These are phyloP conservation scores for Paragorgia papillata DNA, from an alignment of 92 coral and sea anemone genomes.

Conservation along the genomic window DNA sequence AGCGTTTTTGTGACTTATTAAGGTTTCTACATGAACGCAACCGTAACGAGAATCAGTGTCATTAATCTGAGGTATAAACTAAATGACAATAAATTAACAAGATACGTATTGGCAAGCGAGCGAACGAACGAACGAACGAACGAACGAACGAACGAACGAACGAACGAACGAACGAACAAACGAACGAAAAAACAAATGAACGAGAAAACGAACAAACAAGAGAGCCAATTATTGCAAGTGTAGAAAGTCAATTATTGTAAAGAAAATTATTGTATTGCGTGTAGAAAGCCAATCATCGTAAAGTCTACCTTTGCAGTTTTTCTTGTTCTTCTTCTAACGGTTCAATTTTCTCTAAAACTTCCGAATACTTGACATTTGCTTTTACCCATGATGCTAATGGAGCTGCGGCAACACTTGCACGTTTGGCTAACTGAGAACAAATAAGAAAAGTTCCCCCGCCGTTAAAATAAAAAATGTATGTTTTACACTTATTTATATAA, in stretches of 20 bases:
- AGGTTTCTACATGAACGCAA: conserved; percentile 67
- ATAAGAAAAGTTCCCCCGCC: neutral
- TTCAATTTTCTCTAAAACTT: conserved; percentile 95
- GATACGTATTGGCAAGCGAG: too few relatives aligned
- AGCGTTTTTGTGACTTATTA: conserved; percentile 87
- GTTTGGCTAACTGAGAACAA: conserved; percentile 50
- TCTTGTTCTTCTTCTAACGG: conserved; percentile 98
- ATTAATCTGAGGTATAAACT: neutral
- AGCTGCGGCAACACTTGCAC: neutral
- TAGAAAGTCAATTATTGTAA: too few relatives aligned
- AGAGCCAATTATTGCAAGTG: too few relatives aligned
- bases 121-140: too few relatives aligned
- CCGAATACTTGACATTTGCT: conserved; percentile 95
- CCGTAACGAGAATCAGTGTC: neutral
- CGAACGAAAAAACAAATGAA: too few relatives aligned
- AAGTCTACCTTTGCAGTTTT: conserved; percentile 82
- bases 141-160: too few relatives aligned
- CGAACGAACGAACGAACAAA: too few relatives aligned
- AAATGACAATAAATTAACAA: neutral
- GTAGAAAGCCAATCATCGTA: too few relatives aligned
- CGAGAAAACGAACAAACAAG: too few relatives aligned
- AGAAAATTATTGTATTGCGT: too few relatives aligned
- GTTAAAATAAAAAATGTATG: neutral
- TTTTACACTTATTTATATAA: neutral
- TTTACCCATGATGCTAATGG: conserved; percentile 86